Base-by-base conservation (phyloP, 2,797 vertebrate species). In the Tangara arthus region DNA sequence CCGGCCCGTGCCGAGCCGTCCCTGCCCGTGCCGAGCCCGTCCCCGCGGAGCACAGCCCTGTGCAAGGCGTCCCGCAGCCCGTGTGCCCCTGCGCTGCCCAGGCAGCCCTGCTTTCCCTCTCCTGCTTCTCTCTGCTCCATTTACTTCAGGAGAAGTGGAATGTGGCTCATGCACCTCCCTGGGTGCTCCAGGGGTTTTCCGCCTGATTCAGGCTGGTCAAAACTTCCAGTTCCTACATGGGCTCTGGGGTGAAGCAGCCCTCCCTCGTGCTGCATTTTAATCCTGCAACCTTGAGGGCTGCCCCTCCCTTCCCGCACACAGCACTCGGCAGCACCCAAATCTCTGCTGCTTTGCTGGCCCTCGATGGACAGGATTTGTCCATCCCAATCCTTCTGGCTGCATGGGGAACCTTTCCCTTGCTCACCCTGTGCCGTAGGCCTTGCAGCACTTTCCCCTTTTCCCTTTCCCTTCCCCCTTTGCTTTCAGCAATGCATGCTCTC, bases 401-500 rank as follows among this genome's bases (percentile, higher is more conserved):
- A 1, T 2, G 0, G 3, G 24, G 19, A 39, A 18, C 1, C 24
- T 63, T 59, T 34, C 34, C 52, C 14, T 18, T 10, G 8, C 59
- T 50, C 57, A 4, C n/a, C 19, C 22, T 3, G 35, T 14, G 42
- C 80, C 5, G 1, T 5, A 1, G 2, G 27, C 52, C 24, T 37
- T 27, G 21, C 1, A 6, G 7, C 0, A 4, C n/a, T 16, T 32
- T 53, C 1, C 6, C 17, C 11, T n/a, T 46, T 26, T 2, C 11
- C 49, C 16, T 46, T 26, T 2, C 11, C 49, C 10, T 17, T 27
- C 9, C 15, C 47, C 20, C 18, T 2, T 15, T 21, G n/a, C 73
- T 35, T 8, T n/a, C 2, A 14, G 14, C n/a, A 0, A 0, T 1
- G 3, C 24, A 34, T 10, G 14, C 15, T 70, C 59, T 26, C 30